These are phyloP conservation scores for Eupithecia insigniata DNA, from an alignment of 2,888 invertebrate species.

Conservation along the genomic window DNA sequence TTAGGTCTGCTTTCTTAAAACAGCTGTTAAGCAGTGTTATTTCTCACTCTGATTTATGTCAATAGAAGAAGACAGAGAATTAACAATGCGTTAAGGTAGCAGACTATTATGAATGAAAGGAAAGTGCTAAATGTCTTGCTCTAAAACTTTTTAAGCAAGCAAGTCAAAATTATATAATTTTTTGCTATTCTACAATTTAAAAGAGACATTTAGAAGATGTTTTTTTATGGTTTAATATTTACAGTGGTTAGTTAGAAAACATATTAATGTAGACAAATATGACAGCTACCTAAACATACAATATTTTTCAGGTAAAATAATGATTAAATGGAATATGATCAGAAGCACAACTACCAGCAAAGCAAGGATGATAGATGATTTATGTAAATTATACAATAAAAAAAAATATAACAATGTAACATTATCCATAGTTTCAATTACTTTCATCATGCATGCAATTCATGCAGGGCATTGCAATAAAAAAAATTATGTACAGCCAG, in stretches of 20 bases:
- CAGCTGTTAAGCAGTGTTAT: too few relatives aligned
- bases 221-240: slow-evolving; percentile 2
- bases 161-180: not conserved
- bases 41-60: too few relatives aligned
- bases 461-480: slow-evolving; percentile 32
- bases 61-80: too few relatives aligned
- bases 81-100: too few relatives aligned
- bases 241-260: slow-evolving; percentile 17
- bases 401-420: slow-evolving; percentile 25
- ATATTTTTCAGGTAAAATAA: slow-evolving; percentile 19
- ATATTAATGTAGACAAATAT: slow-evolving; percentile 13
- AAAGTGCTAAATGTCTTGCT: not conserved
- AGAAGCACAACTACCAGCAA: slow-evolving; percentile 43
- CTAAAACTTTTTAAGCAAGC: not conserved
- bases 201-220: not conserved
- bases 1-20: too few relatives aligned
- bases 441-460: slow-evolving; percentile 32
- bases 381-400: slow-evolving; percentile 28
- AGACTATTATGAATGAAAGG: too few relatives aligned
- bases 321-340: slow-evolving; percentile 24
- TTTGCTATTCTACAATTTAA: not conserved
- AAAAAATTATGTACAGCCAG: slow-evolving; percentile 23
- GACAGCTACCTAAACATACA: not conserved
- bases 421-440: slow-evolving; percentile 4
- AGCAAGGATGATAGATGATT: slow-evolving; percentile 37